phyloP scores from a whole-genome alignment of 2,888 invertebrate genomes.

The Phaonia tiefii region DNA sequence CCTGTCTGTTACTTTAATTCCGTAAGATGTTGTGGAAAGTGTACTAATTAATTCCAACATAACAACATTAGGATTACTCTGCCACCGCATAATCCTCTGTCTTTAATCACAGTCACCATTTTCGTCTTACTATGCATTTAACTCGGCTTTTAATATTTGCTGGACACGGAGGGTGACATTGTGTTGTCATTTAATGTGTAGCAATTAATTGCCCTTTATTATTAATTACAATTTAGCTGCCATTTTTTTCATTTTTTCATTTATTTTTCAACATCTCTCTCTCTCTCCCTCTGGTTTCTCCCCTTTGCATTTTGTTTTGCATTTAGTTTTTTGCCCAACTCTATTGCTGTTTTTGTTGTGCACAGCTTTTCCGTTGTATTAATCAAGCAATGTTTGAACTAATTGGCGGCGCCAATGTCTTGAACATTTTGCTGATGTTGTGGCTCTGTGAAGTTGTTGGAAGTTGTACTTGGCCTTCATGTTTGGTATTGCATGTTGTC shows the following conservation, averaged over 20 bases:
- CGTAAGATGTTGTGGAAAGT: too few species aligned
- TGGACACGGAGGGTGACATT: too few species aligned
- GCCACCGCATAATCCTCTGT: conserved; percentile 9
- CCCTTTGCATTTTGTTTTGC: too few species aligned
- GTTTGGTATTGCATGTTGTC: background rate
- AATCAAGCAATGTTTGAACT: conserved; percentile 33
- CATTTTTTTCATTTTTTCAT: conserved; percentile 15
- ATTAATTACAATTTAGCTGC: conserved; percentile 33
- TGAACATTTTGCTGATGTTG: background rate
- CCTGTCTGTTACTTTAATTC: too few species aligned
- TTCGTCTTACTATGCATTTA: too few species aligned
- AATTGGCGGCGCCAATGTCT: conserved; percentile 52
- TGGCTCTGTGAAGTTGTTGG: background rate
- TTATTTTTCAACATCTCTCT: background rate
- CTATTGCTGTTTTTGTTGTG: background rate
- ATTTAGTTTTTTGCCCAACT: too few species aligned
- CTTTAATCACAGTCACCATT: conserved; percentile 7
- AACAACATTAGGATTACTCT: too few species aligned
- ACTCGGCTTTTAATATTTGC: too few species aligned
- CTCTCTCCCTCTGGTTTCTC: too few species aligned
- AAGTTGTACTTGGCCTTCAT: conserved; percentile 7
- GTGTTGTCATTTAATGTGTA: too few species aligned
- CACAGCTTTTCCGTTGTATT: conserved; percentile 4
- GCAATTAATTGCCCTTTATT: conserved; percentile 47
- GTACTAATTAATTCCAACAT: too few species aligned